A percentile compares a stretch with the other conserved stretches of the same genome.
Conservation (phyloP, 2,113 vertebrate species). For the Colinus virginianus region DNA sequence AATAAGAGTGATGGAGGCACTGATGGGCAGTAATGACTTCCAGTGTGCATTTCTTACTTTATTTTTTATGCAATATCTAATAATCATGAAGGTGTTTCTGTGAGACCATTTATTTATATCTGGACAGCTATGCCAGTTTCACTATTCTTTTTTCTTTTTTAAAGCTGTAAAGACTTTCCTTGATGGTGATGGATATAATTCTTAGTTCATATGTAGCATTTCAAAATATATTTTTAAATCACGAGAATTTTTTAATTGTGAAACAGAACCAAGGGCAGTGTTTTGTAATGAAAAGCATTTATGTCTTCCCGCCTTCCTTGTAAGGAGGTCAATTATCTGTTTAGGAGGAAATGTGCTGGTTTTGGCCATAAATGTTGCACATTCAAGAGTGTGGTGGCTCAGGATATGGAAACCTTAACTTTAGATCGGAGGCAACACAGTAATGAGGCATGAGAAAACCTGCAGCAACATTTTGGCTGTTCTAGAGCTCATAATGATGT, state of each 20-base stretch:
- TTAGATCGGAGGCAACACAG: not conserved
- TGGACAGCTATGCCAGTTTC: constrained; percentile 10
- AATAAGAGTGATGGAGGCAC: not conserved
- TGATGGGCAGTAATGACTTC: not conserved
- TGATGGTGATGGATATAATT: not conserved
- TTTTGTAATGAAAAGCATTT: constrained; percentile 30
- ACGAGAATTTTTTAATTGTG: constrained; percentile 7
- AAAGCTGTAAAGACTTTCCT: not conserved
- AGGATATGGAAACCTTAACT: not conserved
- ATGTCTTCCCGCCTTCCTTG: constrained; percentile 7
- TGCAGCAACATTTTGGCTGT: not conserved
- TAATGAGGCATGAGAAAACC: not conserved
- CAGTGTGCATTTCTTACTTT: constrained; percentile 25
- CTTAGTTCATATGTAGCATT: constrained; percentile 64
- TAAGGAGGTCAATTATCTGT: not conserved
- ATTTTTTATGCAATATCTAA: not conserved
- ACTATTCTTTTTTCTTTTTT: not conserved
- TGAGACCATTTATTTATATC: constrained; percentile 15
- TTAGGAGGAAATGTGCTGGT: not conserved
- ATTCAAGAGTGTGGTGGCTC: not conserved
- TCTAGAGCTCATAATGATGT: not conserved
- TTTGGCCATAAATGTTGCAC: not conserved
- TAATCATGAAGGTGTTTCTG: constrained; percentile 19
- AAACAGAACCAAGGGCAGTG: not conserved
- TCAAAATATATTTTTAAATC: constrained; percentile 56